Conservation (phyloP, 1,140 invertebrate genomes). For the Coboldia fuscipes region DNA sequence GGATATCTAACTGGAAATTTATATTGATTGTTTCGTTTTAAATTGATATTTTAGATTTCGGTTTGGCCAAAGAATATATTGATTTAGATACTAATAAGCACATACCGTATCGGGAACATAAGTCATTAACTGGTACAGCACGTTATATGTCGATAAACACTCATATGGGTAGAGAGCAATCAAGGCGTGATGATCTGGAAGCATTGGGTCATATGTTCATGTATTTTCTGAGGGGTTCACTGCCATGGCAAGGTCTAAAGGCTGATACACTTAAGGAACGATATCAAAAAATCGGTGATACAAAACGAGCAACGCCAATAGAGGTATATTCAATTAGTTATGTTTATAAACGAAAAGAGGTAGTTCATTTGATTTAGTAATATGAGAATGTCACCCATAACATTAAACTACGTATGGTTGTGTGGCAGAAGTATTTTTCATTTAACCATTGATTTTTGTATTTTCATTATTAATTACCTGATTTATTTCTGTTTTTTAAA, state of each 20-base stretch:
- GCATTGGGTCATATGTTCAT: conserved; percentile 99
- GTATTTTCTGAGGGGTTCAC: conserved; percentile 96
- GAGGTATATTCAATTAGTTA: conserved; percentile 36
- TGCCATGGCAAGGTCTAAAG: conserved; percentile 99
- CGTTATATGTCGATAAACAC: conserved; percentile 99
- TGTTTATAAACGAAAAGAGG: too few species aligned
- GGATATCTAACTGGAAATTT: too few species aligned
- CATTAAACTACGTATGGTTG: too few species aligned
- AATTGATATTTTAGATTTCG: conserved; percentile 59
- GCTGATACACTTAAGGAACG: conserved; percentile 98
- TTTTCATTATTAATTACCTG: too few species aligned
- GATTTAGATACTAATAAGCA: conserved; percentile 99
- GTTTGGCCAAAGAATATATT: conserved; percentile 99
- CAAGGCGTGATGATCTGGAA: conserved; percentile 95
- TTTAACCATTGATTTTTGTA: too few species aligned
- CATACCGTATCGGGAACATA: conserved; percentile 99
- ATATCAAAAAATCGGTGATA: conserved; percentile 99
- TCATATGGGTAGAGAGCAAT: conserved; percentile 99
- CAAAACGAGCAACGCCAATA: conserved; percentile 92
- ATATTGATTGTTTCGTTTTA: conserved; percentile 1
- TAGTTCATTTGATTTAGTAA: too few species aligned
- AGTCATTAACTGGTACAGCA: conserved; percentile 92
- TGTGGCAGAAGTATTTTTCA: too few species aligned
- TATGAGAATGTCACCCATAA: too few species aligned
- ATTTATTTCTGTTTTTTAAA: too few species aligned